These are phyloP conservation scores for Carassius carassius DNA, from an alignment of 2,113 vertebrate genomes.

Conservation along the genomic window DNA sequence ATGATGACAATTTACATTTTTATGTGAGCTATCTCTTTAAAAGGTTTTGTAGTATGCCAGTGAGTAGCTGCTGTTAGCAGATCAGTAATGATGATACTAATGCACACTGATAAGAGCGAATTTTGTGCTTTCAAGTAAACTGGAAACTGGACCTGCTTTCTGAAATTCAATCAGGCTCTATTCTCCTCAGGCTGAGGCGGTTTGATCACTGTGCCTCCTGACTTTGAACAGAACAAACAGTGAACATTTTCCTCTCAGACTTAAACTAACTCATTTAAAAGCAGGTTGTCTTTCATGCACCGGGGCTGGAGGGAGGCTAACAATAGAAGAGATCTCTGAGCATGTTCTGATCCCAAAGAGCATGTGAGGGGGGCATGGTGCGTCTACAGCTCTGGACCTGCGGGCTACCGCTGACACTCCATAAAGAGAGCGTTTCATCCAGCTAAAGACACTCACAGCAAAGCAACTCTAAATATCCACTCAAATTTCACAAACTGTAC, in stretches of 20 bases:
- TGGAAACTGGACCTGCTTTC: not conserved
- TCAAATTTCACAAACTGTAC: not conserved
- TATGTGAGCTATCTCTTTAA: not conserved
- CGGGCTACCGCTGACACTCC: constrained; percentile 31
- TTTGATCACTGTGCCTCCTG: constrained; percentile 27
- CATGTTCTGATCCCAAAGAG: constrained; percentile 52
- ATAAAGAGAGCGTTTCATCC: constrained; percentile 63
- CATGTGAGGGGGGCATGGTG: constrained; percentile 67
- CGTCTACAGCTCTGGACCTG: constrained; percentile 26
- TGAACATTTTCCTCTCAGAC: not conserved
- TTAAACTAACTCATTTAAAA: constrained; percentile 14
- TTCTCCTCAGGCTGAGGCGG: constrained; percentile 7
- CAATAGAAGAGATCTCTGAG: constrained; percentile 32
- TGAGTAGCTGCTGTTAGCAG: not conserved
- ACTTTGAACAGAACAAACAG: not conserved
- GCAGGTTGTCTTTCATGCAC: not conserved
- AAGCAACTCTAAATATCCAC: not conserved
- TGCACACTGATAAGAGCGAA: not conserved
- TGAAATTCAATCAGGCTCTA: constrained; percentile 20
- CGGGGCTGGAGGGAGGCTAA: constrained; percentile 2
- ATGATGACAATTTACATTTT: not conserved
- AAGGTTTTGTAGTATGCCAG: not conserved
- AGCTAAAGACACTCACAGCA: constrained; percentile 16
- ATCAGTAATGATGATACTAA: not conserved
- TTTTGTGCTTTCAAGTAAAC: constrained; percentile 1